phyloP scores from a whole-genome alignment of 1,140 invertebrate genomes.

The Drosophila teissieri region DNA sequence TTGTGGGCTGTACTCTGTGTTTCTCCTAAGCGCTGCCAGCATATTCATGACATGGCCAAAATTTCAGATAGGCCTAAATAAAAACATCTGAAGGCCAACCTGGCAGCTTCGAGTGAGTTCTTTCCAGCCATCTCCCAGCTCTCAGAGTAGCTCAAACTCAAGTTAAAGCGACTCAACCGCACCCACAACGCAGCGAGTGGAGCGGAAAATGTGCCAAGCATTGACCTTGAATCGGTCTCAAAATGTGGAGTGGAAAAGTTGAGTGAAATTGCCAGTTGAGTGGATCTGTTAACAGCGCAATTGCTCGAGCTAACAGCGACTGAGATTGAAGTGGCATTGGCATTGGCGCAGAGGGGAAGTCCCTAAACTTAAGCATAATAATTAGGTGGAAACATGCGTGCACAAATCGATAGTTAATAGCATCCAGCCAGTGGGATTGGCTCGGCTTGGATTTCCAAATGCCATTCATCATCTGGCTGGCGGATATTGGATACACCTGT shows the following conservation, averaged over 20 bases:
- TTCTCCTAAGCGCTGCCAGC: conserved; percentile 49
- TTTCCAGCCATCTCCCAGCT: conserved; percentile 10
- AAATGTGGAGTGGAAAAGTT: conserved; percentile 9
- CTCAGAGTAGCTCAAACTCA: conserved; percentile 28
- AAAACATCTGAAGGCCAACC: conserved; percentile 51
- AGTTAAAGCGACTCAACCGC: conserved; percentile 62
- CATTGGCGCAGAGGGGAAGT: not conserved
- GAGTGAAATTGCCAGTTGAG: not conserved
- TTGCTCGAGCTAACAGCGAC: not conserved
- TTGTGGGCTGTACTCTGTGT: conserved; percentile 33
- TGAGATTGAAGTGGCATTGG: conserved; percentile 16
- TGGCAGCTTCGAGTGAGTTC: conserved; percentile 1
- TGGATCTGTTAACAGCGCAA: conserved; percentile 2
- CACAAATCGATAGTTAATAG: conserved; percentile 35
- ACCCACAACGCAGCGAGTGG: conserved; percentile 57
- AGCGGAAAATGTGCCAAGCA: conserved; percentile 72
- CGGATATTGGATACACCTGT: conserved; percentile 29
- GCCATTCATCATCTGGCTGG: conserved; percentile 44
- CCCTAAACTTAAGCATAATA: conserved; percentile 16
- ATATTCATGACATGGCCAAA: conserved; percentile 76
- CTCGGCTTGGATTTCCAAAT: conserved; percentile 1
- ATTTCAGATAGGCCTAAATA: conserved; percentile 65
- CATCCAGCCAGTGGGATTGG: conserved; percentile 5
- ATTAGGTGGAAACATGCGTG: conserved; percentile 24
- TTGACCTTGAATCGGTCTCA: conserved; percentile 73